Percentiles rank a stretch among this genome's conserved stretches.
Conservation (phyloP, 2,888 invertebrate species). For the Netelia inedita region DNA sequence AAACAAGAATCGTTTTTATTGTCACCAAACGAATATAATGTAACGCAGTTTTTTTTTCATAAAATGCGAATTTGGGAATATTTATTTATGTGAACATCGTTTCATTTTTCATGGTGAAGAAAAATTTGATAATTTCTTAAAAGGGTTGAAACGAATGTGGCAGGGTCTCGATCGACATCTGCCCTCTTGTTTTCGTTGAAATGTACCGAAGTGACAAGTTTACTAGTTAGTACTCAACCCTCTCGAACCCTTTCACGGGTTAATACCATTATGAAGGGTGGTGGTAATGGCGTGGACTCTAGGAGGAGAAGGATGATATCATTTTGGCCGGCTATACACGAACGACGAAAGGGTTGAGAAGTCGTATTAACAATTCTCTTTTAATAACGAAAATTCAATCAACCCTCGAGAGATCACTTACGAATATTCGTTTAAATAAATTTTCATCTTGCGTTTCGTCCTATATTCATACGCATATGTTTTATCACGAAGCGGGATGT, state of each 20-base stretch:
- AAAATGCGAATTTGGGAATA: neutral
- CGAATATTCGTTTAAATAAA: neutral
- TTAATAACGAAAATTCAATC: conserved; percentile 51
- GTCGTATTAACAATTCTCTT: conserved; percentile 49
- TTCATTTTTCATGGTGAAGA: neutral
- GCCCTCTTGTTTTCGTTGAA: conserved; percentile 22
- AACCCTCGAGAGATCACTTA: neutral
- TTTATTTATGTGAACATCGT: neutral
- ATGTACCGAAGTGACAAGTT: conserved; percentile 50
- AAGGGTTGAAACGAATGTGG: conserved; percentile 1
- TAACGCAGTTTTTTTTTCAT: neutral
- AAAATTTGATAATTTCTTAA: neutral
- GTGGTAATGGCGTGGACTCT: neutral
- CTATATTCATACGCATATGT: conserved; percentile 23
- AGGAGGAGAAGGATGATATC: conserved; percentile 44
- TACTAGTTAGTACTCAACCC: conserved; percentile 37
- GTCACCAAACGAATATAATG: neutral
- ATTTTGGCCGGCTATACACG: conserved; percentile 14
- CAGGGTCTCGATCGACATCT: conserved; percentile 1
- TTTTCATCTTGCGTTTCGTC: conserved; percentile 8
- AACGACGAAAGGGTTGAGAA: conserved; percentile 39
- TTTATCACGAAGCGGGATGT: conserved; percentile 11
- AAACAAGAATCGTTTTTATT: conserved; percentile 4
- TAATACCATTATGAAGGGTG: conserved; percentile 52
- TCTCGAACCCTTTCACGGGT: conserved; percentile 59